Base-by-base conservation (phyloP, 2,797 vertebrate genomes). In the Protonibea diacanthus region DNA sequence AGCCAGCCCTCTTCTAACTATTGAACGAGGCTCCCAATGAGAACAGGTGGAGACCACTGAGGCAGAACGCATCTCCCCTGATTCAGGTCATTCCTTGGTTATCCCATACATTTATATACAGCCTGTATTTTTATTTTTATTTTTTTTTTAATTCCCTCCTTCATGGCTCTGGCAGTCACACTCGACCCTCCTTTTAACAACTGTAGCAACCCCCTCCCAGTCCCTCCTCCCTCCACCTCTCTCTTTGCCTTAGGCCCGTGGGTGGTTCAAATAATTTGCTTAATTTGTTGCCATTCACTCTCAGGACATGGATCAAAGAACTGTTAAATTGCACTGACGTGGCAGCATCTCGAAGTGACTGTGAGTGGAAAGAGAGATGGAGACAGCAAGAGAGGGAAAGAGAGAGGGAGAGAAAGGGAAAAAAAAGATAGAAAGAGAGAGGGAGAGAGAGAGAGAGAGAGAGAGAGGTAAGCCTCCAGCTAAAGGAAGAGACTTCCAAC, bases 281-380 rank as follows among this genome's bases (percentile, higher is more conserved):
- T 95, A 94, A 94, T 95, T 95, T 95, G 92, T 92, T 94, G 92
- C 92, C 92, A 92, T 93, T 94, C 92, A 92, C 89, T 95, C 91
- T 89, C 87, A 94, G 92, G 93, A 93, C 84, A 85, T 92, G 93
- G 94, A 95, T 95, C 94, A 95, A 95, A 95, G 94, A 92, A 82
- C 91, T 94, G 93, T 90, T 94, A 94, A 95, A 95, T 95, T 93
- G 89, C 91, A 92, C 92, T 91, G 94, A 94, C 90, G 83, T 94
- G 91, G 91, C 86, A 67, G 89, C 86, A 89, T 91, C 88, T 87
- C 71, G 0, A 53, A 87, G 83, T 86, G 87, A 89, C 89, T 85
- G 88, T 83, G 86, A 81, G 84, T 74, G 71, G 77, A 83, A 60
- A 53, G 57, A 45, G 64, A 81, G 73, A 65, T 53, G 18, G 62